Conservation (phyloP, 2,888 invertebrate species). For the Labia minor region DNA sequence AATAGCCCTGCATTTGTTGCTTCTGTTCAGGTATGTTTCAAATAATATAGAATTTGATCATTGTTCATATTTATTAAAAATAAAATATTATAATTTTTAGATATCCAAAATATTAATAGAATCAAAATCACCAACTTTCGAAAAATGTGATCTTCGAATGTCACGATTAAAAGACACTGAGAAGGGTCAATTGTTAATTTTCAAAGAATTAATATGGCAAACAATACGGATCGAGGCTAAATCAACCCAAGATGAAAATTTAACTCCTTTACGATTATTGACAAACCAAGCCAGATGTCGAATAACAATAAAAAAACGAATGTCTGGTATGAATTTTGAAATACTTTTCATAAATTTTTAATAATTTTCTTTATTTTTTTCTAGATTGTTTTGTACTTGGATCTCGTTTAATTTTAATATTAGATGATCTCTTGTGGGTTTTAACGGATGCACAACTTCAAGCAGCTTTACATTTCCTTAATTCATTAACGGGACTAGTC, state of each 20-base stretch:
- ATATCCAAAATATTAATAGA: slow-evolving; percentile 87
- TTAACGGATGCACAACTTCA: slow-evolving; percentile 90
- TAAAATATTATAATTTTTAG: slow-evolving; percentile 39
- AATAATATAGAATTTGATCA: slow-evolving; percentile 2
- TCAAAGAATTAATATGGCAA: slow-evolving; percentile 97
- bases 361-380: slow-evolving; percentile 28
- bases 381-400: slow-evolving; percentile 87
- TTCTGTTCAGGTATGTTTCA: slow-evolving; percentile 71
- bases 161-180: slow-evolving; percentile 85
- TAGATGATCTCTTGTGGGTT: slow-evolving; percentile 96
- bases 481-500: slow-evolving; percentile 71
- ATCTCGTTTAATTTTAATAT: slow-evolving; percentile 78
- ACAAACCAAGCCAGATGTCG: slow-evolving; percentile 90
- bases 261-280: slow-evolving; percentile 82
- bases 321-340: slow-evolving; percentile 51
- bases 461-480: slow-evolving; percentile 81
- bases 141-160: slow-evolving; percentile 72
- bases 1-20: slow-evolving; percentile 91
- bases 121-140: slow-evolving; percentile 87
- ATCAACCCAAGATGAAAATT: slow-evolving; percentile 59
- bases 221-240: slow-evolving; percentile 90
- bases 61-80: slow-evolving; percentile 1
- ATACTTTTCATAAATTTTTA: not conserved
- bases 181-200: slow-evolving; percentile 82
- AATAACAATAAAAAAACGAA: slow-evolving; percentile 88